Conservation (phyloP, 2,888 invertebrate species). For the Melolontha melolontha region DNA sequence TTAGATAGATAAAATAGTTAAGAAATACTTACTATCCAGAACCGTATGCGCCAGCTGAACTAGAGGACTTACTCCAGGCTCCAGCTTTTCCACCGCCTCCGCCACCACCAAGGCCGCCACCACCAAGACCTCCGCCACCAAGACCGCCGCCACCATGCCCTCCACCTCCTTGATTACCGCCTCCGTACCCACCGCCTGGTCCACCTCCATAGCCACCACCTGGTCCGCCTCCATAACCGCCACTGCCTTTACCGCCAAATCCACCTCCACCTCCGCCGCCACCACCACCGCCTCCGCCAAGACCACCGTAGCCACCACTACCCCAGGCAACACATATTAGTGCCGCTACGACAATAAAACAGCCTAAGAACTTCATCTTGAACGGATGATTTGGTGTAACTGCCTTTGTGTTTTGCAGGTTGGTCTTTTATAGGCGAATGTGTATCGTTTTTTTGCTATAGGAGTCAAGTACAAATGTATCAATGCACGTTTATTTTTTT, state of each 20-base stretch:
- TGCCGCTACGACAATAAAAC: constrained; percentile 14
- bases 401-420: constrained; percentile 1
- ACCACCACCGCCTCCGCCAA: constrained; percentile 1
- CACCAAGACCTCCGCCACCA: constrained; percentile 57
- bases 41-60: constrained; percentile 34
- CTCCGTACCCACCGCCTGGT: constrained; percentile 34
- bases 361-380: constrained; percentile 17
- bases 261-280: constrained; percentile 51
- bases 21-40: constrained; percentile 3
- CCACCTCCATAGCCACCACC: constrained; percentile 44
- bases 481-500: constrained; percentile 4
- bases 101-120: constrained; percentile 51
- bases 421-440: constrained; percentile 21
- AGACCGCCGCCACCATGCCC: constrained; percentile 56
- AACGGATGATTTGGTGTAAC: constrained; percentile 3
- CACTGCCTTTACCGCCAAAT: constrained; percentile 61
- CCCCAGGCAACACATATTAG: constrained; percentile 16
- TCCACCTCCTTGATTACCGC: constrained; percentile 42
- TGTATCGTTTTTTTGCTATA: constrained; percentile 11
- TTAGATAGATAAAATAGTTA: too few relatives aligned
- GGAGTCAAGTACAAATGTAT: neutral
- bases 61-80: constrained; percentile 37
- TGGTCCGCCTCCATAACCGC: constrained; percentile 23
- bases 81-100: constrained; percentile 44
- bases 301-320: constrained; percentile 47